These are phyloP conservation scores for Deilephila porcellus DNA, from an alignment of 2,888 invertebrate genomes.

Conservation along the genomic window DNA sequence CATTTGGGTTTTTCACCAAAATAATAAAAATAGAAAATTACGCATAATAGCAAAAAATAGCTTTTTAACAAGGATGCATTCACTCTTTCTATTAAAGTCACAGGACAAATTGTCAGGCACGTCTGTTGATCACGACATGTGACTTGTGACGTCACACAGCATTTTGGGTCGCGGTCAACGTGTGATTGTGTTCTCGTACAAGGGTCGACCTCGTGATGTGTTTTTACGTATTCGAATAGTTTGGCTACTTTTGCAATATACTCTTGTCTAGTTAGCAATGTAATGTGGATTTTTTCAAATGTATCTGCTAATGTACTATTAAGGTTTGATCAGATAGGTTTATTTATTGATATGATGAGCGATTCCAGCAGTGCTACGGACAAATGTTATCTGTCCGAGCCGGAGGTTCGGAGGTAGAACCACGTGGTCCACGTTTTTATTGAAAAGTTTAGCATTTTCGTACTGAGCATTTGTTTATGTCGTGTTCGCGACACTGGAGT, in stretches of 20 bases:
- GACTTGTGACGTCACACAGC: slow-evolving; percentile 26
- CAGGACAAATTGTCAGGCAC: slow-evolving; percentile 16
- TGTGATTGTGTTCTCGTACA: slow-evolving; percentile 54
- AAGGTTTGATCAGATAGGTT: no score
- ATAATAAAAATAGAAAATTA: not conserved
- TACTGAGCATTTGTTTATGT: no score
- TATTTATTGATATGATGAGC: no score
- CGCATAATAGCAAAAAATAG: not conserved
- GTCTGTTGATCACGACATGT: slow-evolving; percentile 32
- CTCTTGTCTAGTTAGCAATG: not conserved
- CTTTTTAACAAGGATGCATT: not conserved
- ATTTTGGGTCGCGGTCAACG: slow-evolving; percentile 68
- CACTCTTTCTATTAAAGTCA: not conserved
- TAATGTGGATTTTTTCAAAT: no score
- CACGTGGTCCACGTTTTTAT: no score
- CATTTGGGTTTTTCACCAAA: slow-evolving; percentile 49
- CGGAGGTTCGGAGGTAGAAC: no score
- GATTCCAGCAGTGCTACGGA: no score
- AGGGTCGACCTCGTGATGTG: slow-evolving; percentile 58
- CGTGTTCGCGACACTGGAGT: no score
- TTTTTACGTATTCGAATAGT: slow-evolving; percentile 48
- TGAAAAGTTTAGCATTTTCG: no score
- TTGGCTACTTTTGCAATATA: slow-evolving; percentile 12
- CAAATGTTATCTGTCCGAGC: no score
- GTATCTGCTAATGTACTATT: no score